Evolutionary conservation across 1,140 invertebrate genomes (phyloP), one percentile per base, ranked within the genome.

Genomic region (Vanessa tameamea): DNA sequence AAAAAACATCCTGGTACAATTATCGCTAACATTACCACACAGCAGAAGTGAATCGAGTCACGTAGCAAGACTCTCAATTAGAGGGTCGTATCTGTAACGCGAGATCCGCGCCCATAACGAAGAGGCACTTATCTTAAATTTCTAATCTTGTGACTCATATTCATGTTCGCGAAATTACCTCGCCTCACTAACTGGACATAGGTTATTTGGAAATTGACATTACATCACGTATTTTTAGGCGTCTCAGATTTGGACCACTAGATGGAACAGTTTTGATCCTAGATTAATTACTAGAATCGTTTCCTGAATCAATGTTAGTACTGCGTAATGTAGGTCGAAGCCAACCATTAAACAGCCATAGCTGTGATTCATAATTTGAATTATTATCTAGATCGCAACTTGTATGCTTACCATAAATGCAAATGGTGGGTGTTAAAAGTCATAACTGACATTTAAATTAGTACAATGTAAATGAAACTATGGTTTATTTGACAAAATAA

Each of bases 41-140:
- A 83, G 83, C 78, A 83, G 85, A 87, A 87, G 78, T 77, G 61
- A 77, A 77, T 77, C 75, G 71, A 74, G 72, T 79, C 78, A 79
- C 78, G 78, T 79, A 79, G 43, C 70, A 66, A 67, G 70, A 66
- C 63, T 75, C 81, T 80, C 82, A 84, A 84, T 84, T 84, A 84
- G 80, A 80, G 78, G 78, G 71, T 57, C 53, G 53, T 82, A 84
- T 84, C 82, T 79, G 74, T 78, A 82, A 78, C 77, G 74, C 77
- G 71, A 75, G 68, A 84, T 84, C 80, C 82, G 75, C 80, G 74
- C 82, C 80, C 82, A 82, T 84, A 82, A 84, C 78, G 82, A 84
- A 83, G 75, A 73, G 67, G 72, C 61, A 72, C 77, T 77, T 82
- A 82, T 84, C 82, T 80, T 78, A 89, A 90, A 92, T 89, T 89